These are phyloP conservation scores for Gephyroberyx darwinii DNA, from an alignment of 2,797 vertebrate species.

Conservation along the genomic window DNA sequence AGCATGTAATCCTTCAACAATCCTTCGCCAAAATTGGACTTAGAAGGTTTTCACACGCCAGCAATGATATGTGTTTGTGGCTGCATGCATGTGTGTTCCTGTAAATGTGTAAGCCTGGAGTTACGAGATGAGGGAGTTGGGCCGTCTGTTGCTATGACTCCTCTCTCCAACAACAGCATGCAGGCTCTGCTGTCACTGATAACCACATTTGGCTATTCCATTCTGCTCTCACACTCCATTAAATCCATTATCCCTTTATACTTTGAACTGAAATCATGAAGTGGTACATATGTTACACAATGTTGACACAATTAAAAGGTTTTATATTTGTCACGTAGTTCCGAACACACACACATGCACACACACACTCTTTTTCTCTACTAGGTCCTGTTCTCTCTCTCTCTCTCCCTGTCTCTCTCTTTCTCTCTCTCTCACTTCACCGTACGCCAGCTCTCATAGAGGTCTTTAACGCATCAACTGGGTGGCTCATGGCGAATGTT, in stretches of 20 bases:
- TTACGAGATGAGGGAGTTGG: slow-evolving; percentile 6
- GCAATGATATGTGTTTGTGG: too few relatives aligned
- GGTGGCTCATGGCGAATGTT: slow-evolving; percentile 32
- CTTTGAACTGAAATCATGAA: slow-evolving; percentile 15
- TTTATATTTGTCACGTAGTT: slow-evolving; percentile 5
- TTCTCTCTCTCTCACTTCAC: not conserved
- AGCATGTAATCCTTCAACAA: too few relatives aligned
- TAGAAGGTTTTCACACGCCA: too few relatives aligned
- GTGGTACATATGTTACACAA: slow-evolving; percentile 1
- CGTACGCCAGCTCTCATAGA: slow-evolving; percentile 23
- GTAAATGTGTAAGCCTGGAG: not conserved
- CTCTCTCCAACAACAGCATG: slow-evolving; percentile 41
- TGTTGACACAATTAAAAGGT: slow-evolving; percentile 56
- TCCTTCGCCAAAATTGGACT: too few relatives aligned
- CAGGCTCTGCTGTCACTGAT: slow-evolving; percentile 42
- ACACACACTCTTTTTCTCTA: not conserved
- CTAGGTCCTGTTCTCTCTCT: too few relatives aligned
- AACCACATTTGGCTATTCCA: slow-evolving; percentile 29
- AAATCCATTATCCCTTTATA: slow-evolving; percentile 36
- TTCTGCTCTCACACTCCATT: slow-evolving; percentile 47
- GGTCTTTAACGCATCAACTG: slow-evolving; percentile 29
- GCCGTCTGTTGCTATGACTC: slow-evolving; percentile 60
- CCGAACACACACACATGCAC: slow-evolving; percentile 10
- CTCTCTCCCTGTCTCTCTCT: not conserved
- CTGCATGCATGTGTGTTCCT: not conserved